Base-by-base conservation (phyloP, 2,888 invertebrate species). In the Amphipoea oculea region DNA sequence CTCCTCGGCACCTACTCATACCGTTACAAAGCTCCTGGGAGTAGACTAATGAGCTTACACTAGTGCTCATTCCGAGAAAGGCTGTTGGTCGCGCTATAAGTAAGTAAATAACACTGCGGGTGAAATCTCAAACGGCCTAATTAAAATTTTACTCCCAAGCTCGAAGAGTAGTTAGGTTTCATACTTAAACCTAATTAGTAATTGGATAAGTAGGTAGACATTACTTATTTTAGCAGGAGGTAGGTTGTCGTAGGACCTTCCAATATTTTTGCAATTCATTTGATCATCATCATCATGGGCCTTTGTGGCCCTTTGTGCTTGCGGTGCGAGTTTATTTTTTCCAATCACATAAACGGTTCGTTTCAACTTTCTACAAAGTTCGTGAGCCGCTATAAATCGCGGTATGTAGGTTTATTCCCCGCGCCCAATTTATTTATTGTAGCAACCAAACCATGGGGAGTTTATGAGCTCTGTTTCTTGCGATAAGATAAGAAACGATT, bases 361-460 rank as follows among this genome's bases (percentile, higher is more conserved):
- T 54, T 73, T 69, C 65, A 76, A 76, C 73, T 84, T 73, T 76
- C 42, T 48, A 42, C 42, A 67, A 63, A 48, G 73, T 73, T 84
- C 23, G 65, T 81, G 81, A 84, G 54, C 77, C 82, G 68, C 78
- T 83, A 70, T 87, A 83, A 86, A 87, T 78, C 79, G 73, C 75
- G 80, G 82, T 82, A 86, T 79, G 73, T 79, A 73, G 54, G 42
- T 76, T 77, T 83, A 85, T 79, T 82, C 60, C 40, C 71, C 69
- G 76, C 40, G 29, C 72, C 74, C 78, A 80, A 81, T 85, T 82
- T 88, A 79, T 82, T 76, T 85, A 78, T 81, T 81, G 76, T 76
- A 42, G 40, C 23, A 57, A 57, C 57, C 20, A 57, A 74, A 76
- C 76, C 72, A 70, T 81, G 79, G 71, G 57, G 42, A 78, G 79